phyloP scores from a whole-genome alignment of 2,888 invertebrate genomes.

The Lithophane semibrunnea region DNA sequence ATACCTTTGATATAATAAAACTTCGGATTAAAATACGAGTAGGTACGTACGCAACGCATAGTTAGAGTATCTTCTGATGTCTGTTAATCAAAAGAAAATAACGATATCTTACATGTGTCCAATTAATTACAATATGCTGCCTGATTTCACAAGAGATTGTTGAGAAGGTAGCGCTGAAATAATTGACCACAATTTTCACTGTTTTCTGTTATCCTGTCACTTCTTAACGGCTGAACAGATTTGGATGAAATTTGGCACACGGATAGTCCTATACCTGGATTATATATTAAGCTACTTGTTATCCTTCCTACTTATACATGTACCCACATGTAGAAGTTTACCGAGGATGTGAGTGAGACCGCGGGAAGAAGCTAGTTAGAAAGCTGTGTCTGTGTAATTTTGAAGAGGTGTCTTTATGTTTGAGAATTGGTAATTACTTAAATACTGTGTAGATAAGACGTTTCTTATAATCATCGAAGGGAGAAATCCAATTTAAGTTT shows the following conservation, averaged over 20 bases:
- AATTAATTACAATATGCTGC: slow-evolving; percentile 30
- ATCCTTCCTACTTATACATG: too few species aligned
- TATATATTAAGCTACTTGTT: background rate
- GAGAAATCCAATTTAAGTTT: background rate
- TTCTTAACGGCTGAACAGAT: background rate
- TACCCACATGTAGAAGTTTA: background rate
- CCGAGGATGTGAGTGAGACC: too few species aligned
- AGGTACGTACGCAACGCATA: too few species aligned
- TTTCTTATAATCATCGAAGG: too few species aligned
- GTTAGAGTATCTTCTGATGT: slow-evolving; percentile 16
- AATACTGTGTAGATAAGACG: too few species aligned
- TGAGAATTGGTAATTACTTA: too few species aligned
- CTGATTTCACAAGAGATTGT: slow-evolving; percentile 29
- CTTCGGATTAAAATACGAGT: slow-evolving; percentile 3
- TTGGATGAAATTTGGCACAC: background rate
- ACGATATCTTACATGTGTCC: background rate
- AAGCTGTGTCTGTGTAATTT: too few species aligned
- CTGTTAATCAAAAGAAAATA: slow-evolving; percentile 42
- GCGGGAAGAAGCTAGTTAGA: too few species aligned
- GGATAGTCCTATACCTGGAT: background rate
- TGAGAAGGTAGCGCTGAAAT: background rate
- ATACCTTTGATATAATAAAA: slow-evolving; percentile 4
- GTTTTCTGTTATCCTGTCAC: background rate
- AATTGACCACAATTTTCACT: background rate
- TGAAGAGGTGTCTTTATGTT: too few species aligned